Conservation (phyloP, 2,888 invertebrate species). For the Epicampocera succincta region DNA sequence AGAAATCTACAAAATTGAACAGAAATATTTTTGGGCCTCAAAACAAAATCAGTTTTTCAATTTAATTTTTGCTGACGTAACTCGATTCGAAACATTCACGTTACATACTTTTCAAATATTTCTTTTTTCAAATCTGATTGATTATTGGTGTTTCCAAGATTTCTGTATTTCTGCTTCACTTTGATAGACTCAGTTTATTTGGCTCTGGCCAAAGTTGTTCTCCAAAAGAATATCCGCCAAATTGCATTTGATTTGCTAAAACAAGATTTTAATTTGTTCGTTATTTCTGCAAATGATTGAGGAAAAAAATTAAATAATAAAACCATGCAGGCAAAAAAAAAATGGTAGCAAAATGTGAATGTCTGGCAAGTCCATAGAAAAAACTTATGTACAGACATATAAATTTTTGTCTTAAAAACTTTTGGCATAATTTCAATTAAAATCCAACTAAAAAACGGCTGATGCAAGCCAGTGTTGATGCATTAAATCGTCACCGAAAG, state of each 20-base stretch:
- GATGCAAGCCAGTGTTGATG: conserved; percentile 52
- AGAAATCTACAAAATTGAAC: conserved; percentile 4
- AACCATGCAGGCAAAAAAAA: conserved; percentile 15
- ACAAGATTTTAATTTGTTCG: conserved; percentile 62
- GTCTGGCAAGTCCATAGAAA: conserved; percentile 21
- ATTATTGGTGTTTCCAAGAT: conserved; percentile 26
- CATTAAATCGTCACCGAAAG: conserved; percentile 14
- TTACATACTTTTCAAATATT: conserved; percentile 49
- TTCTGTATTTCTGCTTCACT: conserved; percentile 18
- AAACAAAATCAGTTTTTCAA: conserved; percentile 55
- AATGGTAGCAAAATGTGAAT: conserved; percentile 52
- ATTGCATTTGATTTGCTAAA: conserved; percentile 41
- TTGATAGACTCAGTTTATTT: conserved; percentile 11
- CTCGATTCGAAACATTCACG: conserved; percentile 30
- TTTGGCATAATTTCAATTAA: conserved; percentile 49
- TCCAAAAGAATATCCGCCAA: conserved; percentile 44
- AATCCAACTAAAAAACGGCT: conserved; percentile 32
- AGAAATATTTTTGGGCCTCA: conserved; percentile 47
- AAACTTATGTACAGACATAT: too few relatives aligned
- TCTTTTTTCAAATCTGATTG: conserved; percentile 37
- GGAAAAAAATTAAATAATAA: conserved; percentile 6
- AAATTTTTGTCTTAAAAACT: neutral
- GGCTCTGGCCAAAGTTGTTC: neutral
- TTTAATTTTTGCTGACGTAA: conserved; percentile 56
- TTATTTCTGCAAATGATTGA: conserved; percentile 31